Base-by-base conservation (phyloP, 2,888 invertebrate species). In the Cryptocheilus praepositus region DNA sequence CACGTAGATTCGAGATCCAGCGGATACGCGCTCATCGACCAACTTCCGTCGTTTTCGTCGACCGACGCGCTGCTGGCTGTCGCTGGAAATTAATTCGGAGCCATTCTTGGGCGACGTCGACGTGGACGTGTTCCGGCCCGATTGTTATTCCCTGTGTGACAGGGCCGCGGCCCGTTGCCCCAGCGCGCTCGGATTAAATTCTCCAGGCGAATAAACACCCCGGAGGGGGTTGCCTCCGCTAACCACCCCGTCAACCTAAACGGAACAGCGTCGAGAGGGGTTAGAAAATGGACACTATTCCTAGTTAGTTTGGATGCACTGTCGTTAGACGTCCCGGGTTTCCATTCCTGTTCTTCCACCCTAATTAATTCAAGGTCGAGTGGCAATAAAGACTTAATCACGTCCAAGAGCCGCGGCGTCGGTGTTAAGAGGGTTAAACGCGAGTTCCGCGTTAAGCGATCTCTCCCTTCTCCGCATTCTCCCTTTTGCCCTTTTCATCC, bases 361-460 rank as follows among this genome's bases (percentile, higher is more conserved):
- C 7, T 36, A 51, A 64, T 58, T 57, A 64, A 64, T 67, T 64
- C 64, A 70, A 61, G 64, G 64, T 70, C 64, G 54, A 36, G 57
- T 56, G 25, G 54, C 60, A 52, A 67, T 64, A 57, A 70, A 45
- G 43, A 11, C 22, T 52, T 45, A 53, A 52, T 56, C 19, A 53
- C 22, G 22, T 21, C 21, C 53, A 21, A 22, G 15, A 18, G 19
- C 25, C 21, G 15, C 13, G 25, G 53, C 19, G n/a, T 16, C 21
- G 53, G 13, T 53, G 18, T 53, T 21, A 53, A 25, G 15, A 21
- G 53, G 22, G 53, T 15, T 53, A 53, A 53, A 19, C 18, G 49
- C 49, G 49, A 49, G 19, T 49, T 49, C 16, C 13, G 18, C 49
- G 49, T 7, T 19, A 49, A 19, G 18, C 19, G 19, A 49, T 1